Evolutionary conservation across 2,797 vertebrate species (phyloP), one percentile per base, ranked within the genome.

Genomic region (Leptodactylus fallax): DNA sequence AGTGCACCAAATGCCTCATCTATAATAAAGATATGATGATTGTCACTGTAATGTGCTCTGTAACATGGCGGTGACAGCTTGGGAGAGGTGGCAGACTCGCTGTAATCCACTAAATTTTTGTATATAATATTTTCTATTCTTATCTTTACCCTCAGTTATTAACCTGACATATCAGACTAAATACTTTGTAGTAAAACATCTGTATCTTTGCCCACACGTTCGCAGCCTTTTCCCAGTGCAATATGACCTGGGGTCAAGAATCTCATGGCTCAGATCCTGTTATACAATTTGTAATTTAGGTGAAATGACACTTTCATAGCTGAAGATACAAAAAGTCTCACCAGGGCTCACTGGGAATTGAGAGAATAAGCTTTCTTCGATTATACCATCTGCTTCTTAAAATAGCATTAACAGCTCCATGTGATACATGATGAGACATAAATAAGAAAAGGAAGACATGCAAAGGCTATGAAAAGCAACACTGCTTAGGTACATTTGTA

Each of bases 361-460:
- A 36, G 36, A 61, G 55, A 87, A 79, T 87, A 74, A 7, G 60
- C 74, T 61, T 74, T 61, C 8, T 25, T 60, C 23, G 81, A 58
- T 60, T n/a, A 12, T 80, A 58, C 71, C 49, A 79, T 86, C 77
- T 86, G 77, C n/a, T 56, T n/a, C 53, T 5, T 23, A 81, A 87
- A 87, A 87, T 61, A 81, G 72, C 45, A 45, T 60, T 74, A 45
- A n/a, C 82, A 60, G 27, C 85, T 81, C 36, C 2, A 27, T 16
- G 45, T 56, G 27, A 80, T 80, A 49, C 55, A 55, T 56, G 69
- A 67, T 65, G 51, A 65, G 67, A 78, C 13, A 27, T 56, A 56
- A 71, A 7, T 69, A 86, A 60, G 55, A 55, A 65, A 7, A n/a
- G n/a, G n/a, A 45, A 60, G 56, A 47, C 45, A 60, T 9, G 45